Evolutionary conservation across 2,113 vertebrate genomes (phyloP), one percentile per base, ranked within the genome.

Genomic region (Ceuthmochares aereus): DNA sequence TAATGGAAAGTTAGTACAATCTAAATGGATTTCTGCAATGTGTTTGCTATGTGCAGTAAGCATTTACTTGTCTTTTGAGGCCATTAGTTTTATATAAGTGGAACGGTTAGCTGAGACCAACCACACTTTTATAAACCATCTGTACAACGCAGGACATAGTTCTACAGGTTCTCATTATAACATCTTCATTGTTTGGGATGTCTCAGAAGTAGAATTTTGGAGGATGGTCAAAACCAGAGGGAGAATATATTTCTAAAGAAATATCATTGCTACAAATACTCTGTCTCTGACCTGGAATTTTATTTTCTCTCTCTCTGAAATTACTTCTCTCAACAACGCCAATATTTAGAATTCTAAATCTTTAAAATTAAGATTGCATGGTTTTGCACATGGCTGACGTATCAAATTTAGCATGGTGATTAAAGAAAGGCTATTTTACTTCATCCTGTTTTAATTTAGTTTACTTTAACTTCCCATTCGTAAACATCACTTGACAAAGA

Each of bases 171-270:
- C 79, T 84, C 0, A 0, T 85, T 88, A 89, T 84, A 93, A 84
- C 43, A 5, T 90, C 60, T 93, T 23, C 64, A 90, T 95, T 90
- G 45, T 73, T 81, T 43, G 23, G 70, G 49, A 89, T 85, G 43
- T 75, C 73, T 80, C 75, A 79, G 60, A 55, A 82, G 86, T 49
- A 89, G 90, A 60, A 20, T 52, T 76, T 43, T 96, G 95, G 90
- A 93, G 20, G 29, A 26, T 47, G 60, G 84, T 67, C 80, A 80
- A 86, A 69, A 76, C 82, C 56, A 40, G 36, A 40, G 11, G 82
- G 49, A 87, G 17, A 74, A 5, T 36, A 3, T 58, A 21, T 80
- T 91, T 73, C 30, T 75, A 36, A 93, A 84, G 82, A 59, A 45
- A 62, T 84, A 75, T 30, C 88, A 40, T 45, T 77, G 59, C 63